Base-by-base conservation (phyloP, 2,888 invertebrate species). In the Metellina segmentata region DNA sequence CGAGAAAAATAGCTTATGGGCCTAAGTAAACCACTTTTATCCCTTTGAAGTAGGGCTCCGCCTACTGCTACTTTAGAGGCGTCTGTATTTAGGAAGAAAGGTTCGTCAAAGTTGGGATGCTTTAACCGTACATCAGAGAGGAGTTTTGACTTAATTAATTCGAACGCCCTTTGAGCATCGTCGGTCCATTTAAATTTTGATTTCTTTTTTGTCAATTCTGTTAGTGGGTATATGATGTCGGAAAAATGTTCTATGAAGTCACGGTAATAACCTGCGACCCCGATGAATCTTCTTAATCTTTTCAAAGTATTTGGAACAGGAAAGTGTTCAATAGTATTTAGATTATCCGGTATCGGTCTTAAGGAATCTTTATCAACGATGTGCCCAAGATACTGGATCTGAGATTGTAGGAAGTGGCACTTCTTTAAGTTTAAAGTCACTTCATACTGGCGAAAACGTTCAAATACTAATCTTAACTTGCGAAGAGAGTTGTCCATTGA, bases 401-500 rank as follows among this genome's bases (percentile, higher is more conserved):
- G 20, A n/a, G 48, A 8, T 78, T 78, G 78, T 2, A 78, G 78
- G 49, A 78, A 78, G 8, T 51, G 8, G n/a, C 78, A 78, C 53
- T 53, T 53, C 9, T 78, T 78, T 2, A 49, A 49, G 48, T 78
- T 78, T 7, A 78, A 49, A 78, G 78, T 78, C 7, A 78, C 5
- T 9, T 11, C 53, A 53, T 53, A 78, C 5, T 78, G 78, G 16
- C 78, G 48, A 49, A 78, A 49, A 9, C 78, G n/a, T 7, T 78
- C 78, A 16, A 78, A 78, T 7, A 78, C 78, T 49, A 78, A 49
- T 49, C 49, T 34, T 78, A 78, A 78, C 48, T 78, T 78, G 1
- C 78, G n/a, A n/a, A 1, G 9, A 78, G 78, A 78, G n/a, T 78
- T 49, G 7, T 9, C 11, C 20, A 49, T 78, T 1, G 78, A 48